Percentiles rank a stretch among this genome's conserved stretches.
Conservation (phyloP, 1,140 invertebrate species). For the Pseudomyrmex gracilis region DNA sequence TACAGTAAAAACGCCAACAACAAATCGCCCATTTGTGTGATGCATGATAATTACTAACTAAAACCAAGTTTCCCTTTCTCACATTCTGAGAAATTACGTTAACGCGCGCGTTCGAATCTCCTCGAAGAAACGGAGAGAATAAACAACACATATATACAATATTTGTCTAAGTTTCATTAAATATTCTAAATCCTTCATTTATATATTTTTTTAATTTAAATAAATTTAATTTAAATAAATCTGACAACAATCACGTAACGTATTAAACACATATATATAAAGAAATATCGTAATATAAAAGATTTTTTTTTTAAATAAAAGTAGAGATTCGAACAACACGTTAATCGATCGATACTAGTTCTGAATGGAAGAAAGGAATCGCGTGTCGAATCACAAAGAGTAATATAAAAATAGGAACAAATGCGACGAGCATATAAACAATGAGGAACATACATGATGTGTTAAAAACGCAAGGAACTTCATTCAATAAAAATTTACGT, state of each 20-base stretch:
- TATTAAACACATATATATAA: no score
- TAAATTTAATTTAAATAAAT: no score
- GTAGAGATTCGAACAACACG: no score
- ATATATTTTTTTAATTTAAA: no score
- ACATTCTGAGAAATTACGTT: slow-evolving; percentile 12
- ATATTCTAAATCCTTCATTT: no score
- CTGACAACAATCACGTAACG: no score
- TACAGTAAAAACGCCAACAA: slow-evolving; percentile 38
- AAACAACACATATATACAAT: no score
- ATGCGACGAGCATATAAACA: slow-evolving; percentile 68
- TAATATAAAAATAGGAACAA: slow-evolving; percentile 83
- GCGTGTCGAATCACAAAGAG: slow-evolving; percentile 68
- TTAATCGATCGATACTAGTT: slow-evolving; percentile 44
- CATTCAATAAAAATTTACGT: slow-evolving; percentile 74
- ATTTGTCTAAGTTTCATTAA: no score
- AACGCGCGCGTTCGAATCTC: slow-evolving; percentile 27
- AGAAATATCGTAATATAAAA: no score
- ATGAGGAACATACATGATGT: slow-evolving; percentile 81
- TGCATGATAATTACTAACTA: slow-evolving; percentile 57
- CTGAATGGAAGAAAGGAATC: slow-evolving; percentile 63
- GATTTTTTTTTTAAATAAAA: no score
- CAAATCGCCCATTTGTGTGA: slow-evolving; percentile 56
- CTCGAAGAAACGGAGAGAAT: not conserved
- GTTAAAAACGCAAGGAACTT: slow-evolving; percentile 82
- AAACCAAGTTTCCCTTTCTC: slow-evolving; percentile 60